Evolutionary conservation across 2,888 invertebrate genomes (phyloP).

Genomic region (Suillia variegata): DNA sequence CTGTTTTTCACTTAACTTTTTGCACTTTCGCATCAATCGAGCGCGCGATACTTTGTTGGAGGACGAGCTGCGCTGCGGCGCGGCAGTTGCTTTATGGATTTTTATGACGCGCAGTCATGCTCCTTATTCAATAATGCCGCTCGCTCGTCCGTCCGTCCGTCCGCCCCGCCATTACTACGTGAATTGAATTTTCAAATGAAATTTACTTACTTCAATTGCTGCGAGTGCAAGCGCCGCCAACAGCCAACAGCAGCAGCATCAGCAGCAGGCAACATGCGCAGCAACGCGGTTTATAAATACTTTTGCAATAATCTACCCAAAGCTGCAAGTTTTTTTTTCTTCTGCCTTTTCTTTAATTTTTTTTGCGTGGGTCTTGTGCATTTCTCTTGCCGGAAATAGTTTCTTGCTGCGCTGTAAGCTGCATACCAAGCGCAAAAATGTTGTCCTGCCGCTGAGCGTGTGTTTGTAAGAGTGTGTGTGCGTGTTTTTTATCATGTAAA

Average conservation of each 20-base stretch:
- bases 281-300: background rate
- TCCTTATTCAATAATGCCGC: background rate
- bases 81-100: background rate
- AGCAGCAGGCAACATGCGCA: background rate
- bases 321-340: background rate
- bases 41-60: background rate
- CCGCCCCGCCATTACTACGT: background rate
- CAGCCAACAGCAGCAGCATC: background rate
- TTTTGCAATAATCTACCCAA: too few species aligned
- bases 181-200: constrained; percentile 1
- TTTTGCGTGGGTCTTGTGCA: too few species aligned
- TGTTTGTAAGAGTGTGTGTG: too few species aligned
- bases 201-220: background rate
- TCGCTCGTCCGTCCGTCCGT: too few species aligned
- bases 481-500: too few species aligned
- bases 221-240: too few species aligned
- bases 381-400: background rate
- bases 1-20: background rate
- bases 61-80: background rate
- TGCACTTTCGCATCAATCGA: background rate
- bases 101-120: background rate
- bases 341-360: too few species aligned
- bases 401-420: background rate
- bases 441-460: too few species aligned
- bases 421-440: background rate